Percentiles rank a stretch among this genome's conserved stretches.
Conservation (phyloP, 2,797 vertebrate species). For the Lithobates pipiens region DNA sequence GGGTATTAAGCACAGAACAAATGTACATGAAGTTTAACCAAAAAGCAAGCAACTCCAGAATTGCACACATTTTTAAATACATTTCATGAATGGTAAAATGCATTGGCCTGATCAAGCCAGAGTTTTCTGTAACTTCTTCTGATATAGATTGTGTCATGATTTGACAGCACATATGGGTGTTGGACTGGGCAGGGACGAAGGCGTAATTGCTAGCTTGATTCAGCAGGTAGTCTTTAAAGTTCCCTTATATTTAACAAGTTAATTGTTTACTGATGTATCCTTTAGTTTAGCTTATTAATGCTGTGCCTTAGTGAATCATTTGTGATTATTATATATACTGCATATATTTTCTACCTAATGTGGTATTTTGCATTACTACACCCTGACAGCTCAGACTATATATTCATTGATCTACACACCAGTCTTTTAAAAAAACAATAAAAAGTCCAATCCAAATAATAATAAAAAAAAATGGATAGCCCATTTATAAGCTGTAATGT, state of each 20-base stretch:
- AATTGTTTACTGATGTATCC: conserved; percentile 1
- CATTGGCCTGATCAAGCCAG: too few relatives aligned
- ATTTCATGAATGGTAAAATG: too few relatives aligned
- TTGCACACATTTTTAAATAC: too few relatives aligned
- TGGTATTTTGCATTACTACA: conserved; percentile 2
- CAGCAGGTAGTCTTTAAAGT: conserved; percentile 16
- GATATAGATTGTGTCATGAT: background rate
- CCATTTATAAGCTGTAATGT: background rate
- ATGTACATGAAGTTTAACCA: too few relatives aligned
- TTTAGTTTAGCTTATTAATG: conserved; percentile 12
- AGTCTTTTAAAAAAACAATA: background rate
- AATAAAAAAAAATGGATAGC: background rate
- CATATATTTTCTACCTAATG: background rate
- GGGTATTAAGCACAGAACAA: too few relatives aligned
- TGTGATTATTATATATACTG: background rate
- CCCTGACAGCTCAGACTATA: background rate
- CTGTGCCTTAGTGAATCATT: conserved; percentile 28
- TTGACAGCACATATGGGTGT: background rate
- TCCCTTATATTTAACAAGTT: conserved; percentile 22
- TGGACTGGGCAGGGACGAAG: background rate
- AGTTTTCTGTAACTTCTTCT: too few relatives aligned
- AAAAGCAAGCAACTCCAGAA: too few relatives aligned
- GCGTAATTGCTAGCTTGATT: background rate
- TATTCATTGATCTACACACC: background rate
- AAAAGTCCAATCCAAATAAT: background rate